These are phyloP conservation scores for Scaptomyza montana DNA, from an alignment of 1,140 invertebrate genomes.

Conservation along the genomic window DNA sequence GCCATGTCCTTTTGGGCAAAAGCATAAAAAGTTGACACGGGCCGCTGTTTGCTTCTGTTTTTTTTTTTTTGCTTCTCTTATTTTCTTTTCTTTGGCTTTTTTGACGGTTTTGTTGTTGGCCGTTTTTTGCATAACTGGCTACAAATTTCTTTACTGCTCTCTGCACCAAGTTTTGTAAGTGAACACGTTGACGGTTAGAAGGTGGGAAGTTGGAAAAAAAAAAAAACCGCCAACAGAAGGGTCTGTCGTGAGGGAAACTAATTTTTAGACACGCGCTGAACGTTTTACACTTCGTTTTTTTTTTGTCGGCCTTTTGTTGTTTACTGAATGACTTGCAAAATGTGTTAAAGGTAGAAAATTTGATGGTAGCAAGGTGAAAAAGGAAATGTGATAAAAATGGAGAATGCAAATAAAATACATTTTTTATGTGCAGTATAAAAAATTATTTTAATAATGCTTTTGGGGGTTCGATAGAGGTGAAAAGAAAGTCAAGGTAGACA, in stretches of 20 bases:
- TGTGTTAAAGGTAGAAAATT: conserved; percentile 32
- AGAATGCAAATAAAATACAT: conserved; percentile 16
- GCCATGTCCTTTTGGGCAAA: conserved; percentile 66
- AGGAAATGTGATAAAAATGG: conserved; percentile 20
- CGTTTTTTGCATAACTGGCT: conserved; percentile 73
- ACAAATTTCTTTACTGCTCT: conserved; percentile 52
- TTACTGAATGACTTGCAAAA: conserved; percentile 42
- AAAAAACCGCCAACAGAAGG: conserved; percentile 13
- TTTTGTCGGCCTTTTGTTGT: conserved; percentile 12
- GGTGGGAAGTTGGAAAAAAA: not conserved
- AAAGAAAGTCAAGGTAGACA: not conserved
- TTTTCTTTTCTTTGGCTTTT: conserved; percentile 11
- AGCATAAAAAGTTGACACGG: conserved; percentile 71
- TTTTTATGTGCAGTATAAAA: conserved; percentile 27
- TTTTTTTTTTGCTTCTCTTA: conserved; percentile 14
- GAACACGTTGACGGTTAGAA: conserved; percentile 1
- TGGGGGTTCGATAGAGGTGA: not conserved
- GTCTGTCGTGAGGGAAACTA: conserved; percentile 59
- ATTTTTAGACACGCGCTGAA: conserved; percentile 70
- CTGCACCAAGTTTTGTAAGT: conserved; percentile 17
- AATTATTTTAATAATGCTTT: not conserved
- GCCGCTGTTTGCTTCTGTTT: conserved; percentile 36
- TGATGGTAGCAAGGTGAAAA: conserved; percentile 11
- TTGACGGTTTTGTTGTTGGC: conserved; percentile 51
- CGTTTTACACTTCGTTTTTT: conserved; percentile 38